Evolutionary conservation across 2,888 invertebrate genomes (phyloP).

Genomic region (Eumacrocentrus americanus): DNA sequence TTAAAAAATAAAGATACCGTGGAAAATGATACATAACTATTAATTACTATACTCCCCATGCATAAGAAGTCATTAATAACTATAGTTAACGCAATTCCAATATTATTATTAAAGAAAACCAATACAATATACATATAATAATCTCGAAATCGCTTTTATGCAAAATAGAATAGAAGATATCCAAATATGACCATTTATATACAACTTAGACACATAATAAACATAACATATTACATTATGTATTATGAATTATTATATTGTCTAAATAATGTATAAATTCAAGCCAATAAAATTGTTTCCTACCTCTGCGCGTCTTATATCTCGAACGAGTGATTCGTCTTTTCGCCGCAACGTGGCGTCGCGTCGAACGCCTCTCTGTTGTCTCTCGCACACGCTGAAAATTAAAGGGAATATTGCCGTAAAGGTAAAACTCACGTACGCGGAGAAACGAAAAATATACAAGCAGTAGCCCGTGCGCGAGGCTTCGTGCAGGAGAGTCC

Average conservation of each 20-base stretch:
- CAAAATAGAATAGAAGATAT: background rate
- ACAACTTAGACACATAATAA: background rate
- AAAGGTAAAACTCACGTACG: slow-evolving; percentile 21
- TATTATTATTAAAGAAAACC: no score
- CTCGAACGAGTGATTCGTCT: background rate
- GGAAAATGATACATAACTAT: no score
- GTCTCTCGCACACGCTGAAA: background rate
- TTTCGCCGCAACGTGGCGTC: slow-evolving; percentile 5
- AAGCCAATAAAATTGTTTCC: background rate
- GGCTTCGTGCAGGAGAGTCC: slow-evolving; percentile 37
- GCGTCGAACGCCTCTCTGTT: slow-evolving; percentile 9
- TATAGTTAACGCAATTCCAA: no score
- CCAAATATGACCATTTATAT: background rate
- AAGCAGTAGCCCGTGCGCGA: slow-evolving; percentile 46
- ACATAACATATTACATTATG: background rate
- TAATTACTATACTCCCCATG: no score
- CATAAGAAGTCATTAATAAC: no score
- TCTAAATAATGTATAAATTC: background rate
- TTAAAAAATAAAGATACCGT: no score
- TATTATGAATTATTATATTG: background rate
- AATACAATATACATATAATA: no score
- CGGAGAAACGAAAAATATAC: slow-evolving; percentile 7
- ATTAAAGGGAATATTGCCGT: slow-evolving; percentile 35
- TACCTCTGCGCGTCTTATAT: background rate
- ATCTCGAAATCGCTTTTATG: no score